phyloP scores from a whole-genome alignment of 2,888 invertebrate species.

The Lordiphosa andalusiaca region DNA sequence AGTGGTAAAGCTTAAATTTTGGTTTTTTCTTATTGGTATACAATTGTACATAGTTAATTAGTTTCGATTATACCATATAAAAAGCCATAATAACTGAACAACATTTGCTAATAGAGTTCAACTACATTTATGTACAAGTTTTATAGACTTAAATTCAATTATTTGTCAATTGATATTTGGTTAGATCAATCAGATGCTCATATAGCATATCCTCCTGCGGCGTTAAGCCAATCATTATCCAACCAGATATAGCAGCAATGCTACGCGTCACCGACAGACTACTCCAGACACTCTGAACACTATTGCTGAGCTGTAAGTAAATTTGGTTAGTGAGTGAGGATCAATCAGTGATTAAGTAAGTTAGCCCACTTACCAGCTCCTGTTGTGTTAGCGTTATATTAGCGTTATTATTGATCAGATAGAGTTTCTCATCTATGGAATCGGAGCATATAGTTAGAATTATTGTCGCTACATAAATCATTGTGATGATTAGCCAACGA shows the following conservation, averaged over 20 bases:
- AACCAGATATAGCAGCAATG: slow-evolving; percentile 82
- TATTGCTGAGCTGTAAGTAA: slow-evolving; percentile 77
- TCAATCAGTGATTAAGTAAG: too few relatives aligned
- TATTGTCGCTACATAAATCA: slow-evolving; percentile 81
- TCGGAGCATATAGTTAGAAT: slow-evolving; percentile 80
- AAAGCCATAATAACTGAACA: slow-evolving; percentile 62
- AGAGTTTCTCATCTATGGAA: slow-evolving; percentile 79
- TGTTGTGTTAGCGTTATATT: slow-evolving; percentile 78
- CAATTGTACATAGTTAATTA: slow-evolving; percentile 18
- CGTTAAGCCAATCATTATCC: slow-evolving; percentile 82
- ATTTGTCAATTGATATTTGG: slow-evolving; percentile 80
- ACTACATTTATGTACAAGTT: slow-evolving; percentile 33
- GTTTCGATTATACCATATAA: slow-evolving; percentile 64
- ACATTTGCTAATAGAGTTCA: slow-evolving; percentile 51
- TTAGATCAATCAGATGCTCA: slow-evolving; percentile 80
- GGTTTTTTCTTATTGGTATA: slow-evolving; percentile 28
- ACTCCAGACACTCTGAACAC: slow-evolving; percentile 81
- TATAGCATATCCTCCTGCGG: slow-evolving; percentile 82
- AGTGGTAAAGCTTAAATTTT: slow-evolving; percentile 56
- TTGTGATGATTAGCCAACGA: slow-evolving; percentile 80
- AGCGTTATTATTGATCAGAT: slow-evolving; percentile 73
- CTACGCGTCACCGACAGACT: slow-evolving; percentile 82
- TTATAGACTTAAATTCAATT: slow-evolving; percentile 72
- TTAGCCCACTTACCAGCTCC: slow-evolving; percentile 74
- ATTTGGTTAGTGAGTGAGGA: too few relatives aligned